Evolutionary conservation across 2,888 invertebrate species (phyloP).

Genomic region (Agrochola lota): DNA sequence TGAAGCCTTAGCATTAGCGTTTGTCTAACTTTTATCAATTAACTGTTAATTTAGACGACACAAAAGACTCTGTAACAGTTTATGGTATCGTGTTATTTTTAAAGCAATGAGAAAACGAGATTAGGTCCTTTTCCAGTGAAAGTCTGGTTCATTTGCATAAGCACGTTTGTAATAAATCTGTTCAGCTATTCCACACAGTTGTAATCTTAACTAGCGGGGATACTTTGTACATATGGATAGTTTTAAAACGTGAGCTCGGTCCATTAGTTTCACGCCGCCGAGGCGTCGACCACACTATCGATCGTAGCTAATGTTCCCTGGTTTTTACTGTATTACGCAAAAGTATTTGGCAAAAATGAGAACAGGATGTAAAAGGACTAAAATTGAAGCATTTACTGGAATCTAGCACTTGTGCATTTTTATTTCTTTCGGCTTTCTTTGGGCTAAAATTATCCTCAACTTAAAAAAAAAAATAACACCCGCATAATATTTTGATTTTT

Average conservation of each 20-base stretch:
- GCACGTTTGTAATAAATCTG: conserved; percentile 34
- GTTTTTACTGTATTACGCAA: conserved; percentile 65
- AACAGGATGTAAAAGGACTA: not conserved
- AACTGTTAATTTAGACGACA: not conserved
- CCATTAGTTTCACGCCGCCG: conserved; percentile 74
- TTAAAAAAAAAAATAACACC: not conserved
- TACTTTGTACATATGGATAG: conserved; percentile 59
- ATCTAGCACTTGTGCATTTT: not conserved
- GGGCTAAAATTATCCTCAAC: not conserved
- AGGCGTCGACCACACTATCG: conserved; percentile 70
- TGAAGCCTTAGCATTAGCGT: not conserved
- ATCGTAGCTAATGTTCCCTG: conserved; percentile 71
- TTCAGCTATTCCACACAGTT: conserved; percentile 30
- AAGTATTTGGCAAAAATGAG: conserved; percentile 44
- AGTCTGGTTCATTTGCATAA: conserved; percentile 15
- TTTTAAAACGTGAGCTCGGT: conserved; percentile 70
- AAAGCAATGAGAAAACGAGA: not conserved
- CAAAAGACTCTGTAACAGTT: conserved; percentile 1
- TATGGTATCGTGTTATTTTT: conserved; percentile 4
- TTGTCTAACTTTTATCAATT: conserved; percentile 6
- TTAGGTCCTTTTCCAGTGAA: not conserved
- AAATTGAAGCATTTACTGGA: not conserved
- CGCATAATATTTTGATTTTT: not conserved
- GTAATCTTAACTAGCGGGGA: conserved; percentile 41
- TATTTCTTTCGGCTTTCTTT: too few species aligned